Evolutionary conservation across 2,113 vertebrate species (phyloP).

Genomic region (Ceyx melanurus): DNA sequence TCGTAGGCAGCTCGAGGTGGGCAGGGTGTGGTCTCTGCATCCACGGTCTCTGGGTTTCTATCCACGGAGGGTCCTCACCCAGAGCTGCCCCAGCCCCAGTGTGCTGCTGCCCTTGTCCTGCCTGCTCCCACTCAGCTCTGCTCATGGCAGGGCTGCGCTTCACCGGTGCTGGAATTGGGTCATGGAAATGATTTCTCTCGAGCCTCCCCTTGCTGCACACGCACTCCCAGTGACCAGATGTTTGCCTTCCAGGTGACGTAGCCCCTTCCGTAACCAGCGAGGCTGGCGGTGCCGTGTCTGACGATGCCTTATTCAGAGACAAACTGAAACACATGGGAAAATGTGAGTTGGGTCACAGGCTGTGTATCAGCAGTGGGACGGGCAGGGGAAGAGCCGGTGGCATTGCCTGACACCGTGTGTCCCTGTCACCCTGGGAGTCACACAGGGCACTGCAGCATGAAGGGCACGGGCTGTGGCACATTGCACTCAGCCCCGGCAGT

Average conservation of each 20-base stretch:
- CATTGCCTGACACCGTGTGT: rapidly evolving
- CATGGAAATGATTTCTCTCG: neutral
- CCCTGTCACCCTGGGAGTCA: neutral
- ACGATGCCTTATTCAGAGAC: constrained; percentile 96
- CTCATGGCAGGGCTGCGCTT: neutral
- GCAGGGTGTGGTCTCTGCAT: neutral
- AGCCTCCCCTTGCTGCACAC: rapidly evolving
- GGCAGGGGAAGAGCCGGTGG: neutral
- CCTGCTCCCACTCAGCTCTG: neutral
- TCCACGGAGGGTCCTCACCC: neutral
- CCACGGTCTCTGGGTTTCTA: rapidly evolving
- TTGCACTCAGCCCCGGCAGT: neutral
- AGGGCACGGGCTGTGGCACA: neutral
- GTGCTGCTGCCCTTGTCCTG: neutral
- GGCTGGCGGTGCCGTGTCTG: constrained; percentile 79
- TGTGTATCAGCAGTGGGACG: rapidly evolving
- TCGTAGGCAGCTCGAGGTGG: neutral
- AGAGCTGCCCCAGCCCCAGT: neutral
- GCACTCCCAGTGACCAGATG: neutral
- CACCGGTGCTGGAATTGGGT: neutral
- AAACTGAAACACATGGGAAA: constrained; percentile 99
- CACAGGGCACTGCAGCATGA: neutral
- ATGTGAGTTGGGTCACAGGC: constrained; percentile 80
- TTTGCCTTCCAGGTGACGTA: constrained; percentile 76
- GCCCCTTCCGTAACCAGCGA: constrained; percentile 76